Evolutionary conservation across 1,140 invertebrate genomes (phyloP).

Genomic region (Tetragnatha versicolor): DNA sequence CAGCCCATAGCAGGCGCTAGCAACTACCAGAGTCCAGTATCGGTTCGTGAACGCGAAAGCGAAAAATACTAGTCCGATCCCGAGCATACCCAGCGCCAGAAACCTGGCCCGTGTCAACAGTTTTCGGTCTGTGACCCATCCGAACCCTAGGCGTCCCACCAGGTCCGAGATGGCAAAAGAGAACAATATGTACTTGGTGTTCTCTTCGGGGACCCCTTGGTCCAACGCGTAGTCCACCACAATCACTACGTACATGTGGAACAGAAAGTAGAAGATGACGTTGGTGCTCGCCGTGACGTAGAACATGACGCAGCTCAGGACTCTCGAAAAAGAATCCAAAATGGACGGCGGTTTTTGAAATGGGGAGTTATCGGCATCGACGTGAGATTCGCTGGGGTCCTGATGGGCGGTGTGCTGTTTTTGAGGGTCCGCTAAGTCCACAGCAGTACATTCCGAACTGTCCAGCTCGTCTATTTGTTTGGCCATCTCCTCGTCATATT

Average conservation of each 20-base stretch:
- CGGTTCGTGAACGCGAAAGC: slow-evolving; percentile 18
- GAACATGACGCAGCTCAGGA: slow-evolving; percentile 22
- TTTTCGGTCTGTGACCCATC: slow-evolving; percentile 53
- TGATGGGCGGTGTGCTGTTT: too few relatives aligned
- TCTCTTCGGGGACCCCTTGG: background rate
- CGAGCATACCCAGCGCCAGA: slow-evolving; percentile 20
- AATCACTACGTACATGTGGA: slow-evolving; percentile 43
- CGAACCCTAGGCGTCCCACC: slow-evolving; percentile 49
- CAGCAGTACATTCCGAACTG: background rate
- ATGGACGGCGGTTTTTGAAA: too few relatives aligned
- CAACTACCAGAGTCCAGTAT: slow-evolving; percentile 27
- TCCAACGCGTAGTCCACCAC: slow-evolving; percentile 57
- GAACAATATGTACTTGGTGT: slow-evolving; percentile 54
- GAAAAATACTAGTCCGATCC: slow-evolving; percentile 49
- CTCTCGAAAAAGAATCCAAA: slow-evolving; percentile 5
- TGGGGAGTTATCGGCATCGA: too few relatives aligned
- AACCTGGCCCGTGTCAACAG: slow-evolving; percentile 37
- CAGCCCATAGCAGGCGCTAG: slow-evolving; percentile 30
- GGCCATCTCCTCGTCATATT: background rate
- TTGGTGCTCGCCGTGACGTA: slow-evolving; percentile 33
- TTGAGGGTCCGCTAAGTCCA: too few relatives aligned
- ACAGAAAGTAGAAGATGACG: slow-evolving; percentile 30
- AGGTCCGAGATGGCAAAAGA: slow-evolving; percentile 53
- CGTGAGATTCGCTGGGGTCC: too few relatives aligned
- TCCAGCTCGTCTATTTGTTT: background rate